phyloP scores from a whole-genome alignment of 2,888 invertebrate genomes.

The Patella pellucida region DNA sequence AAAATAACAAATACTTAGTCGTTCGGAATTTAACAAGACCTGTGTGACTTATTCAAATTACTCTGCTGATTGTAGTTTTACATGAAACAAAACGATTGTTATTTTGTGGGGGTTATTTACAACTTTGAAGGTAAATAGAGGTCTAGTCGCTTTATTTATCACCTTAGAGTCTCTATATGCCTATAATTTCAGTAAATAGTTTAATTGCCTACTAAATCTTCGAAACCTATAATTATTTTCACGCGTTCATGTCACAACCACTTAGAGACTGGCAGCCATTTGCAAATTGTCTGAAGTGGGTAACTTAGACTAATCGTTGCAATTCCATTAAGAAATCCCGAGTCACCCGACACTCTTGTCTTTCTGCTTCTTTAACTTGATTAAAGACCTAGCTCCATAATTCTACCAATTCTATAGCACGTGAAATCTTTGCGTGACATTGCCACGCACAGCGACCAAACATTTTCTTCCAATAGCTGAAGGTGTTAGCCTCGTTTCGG shows the following conservation, averaged over 20 bases:
- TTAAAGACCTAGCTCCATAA: not conserved
- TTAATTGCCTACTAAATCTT: not conserved
- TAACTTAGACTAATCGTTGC: constrained; percentile 2
- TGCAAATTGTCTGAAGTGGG: constrained; percentile 2
- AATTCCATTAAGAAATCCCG: not conserved
- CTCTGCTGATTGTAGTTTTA: not conserved
- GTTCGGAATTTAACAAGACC: not conserved
- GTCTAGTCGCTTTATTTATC: not conserved
- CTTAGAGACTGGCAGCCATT: not conserved
- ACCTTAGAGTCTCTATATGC: not conserved
- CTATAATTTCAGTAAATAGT: not conserved
- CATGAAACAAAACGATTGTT: constrained; percentile 1
- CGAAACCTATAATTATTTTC: not conserved
- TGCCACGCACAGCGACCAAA: constrained; percentile 16
- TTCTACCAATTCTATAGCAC: not conserved
- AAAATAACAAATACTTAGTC: too few species aligned
- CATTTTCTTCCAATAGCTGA: constrained; percentile 20
- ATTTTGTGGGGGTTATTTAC: not conserved
- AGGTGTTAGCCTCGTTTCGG: constrained; percentile 19
- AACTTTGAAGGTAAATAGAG: not conserved
- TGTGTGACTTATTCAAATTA: constrained; percentile 11
- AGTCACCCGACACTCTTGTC: not conserved
- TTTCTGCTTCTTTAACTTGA: not conserved
- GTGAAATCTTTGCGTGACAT: constrained; percentile 22
- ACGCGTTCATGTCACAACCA: not conserved